Evolutionary conservation across 2,888 invertebrate species (phyloP), one percentile per base, ranked within the genome.

Genomic region (Leptinotarsa haldemani): DNA sequence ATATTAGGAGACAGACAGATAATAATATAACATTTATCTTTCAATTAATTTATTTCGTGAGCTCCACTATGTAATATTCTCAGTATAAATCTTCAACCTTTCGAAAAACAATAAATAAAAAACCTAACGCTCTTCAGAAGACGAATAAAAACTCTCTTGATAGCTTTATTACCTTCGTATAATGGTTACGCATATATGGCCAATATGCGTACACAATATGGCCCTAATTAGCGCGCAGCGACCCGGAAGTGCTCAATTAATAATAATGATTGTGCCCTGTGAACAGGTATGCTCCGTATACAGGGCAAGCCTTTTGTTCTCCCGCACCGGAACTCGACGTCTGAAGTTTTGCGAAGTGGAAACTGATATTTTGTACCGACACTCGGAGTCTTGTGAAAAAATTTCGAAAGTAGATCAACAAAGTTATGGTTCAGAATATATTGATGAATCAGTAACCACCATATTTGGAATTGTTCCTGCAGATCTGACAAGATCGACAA

Each of bases 161-260:
- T 75, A 53, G 75, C 73, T 76, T 76, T 76, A 76, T 76, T 76
- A 69, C 75, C 75, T 71, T 46, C 30, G 56, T 69, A 71, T 69
- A 71, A 66, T 63, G 63, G 56, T 58, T 65, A 63, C 75, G 73
- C 73, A 52, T 69, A 76, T 76, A 76, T 61, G 75, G 75, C 75
- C 75, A 76, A 76, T 76, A 76, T 74, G 71, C 74, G 68, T 73
- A 73, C 69, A 70, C 73, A 69, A 69, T 73, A 69, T 69, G 75
- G 73, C 61, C 73, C 68, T 76, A 76, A 76, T 76, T 76, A 73
- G 73, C 73, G 65, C 66, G 67, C 63, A 53, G 61, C 67, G 65
- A 76, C 64, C 73, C 75, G 75, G 75, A 76, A 76, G 75, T 76
- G 73, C 75, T 73, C 73, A 69, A 73, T 69, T 73, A 69, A 72